phyloP scores from a whole-genome alignment of 2,797 vertebrate genomes.

The Ambastaia sidthimunki region DNA sequence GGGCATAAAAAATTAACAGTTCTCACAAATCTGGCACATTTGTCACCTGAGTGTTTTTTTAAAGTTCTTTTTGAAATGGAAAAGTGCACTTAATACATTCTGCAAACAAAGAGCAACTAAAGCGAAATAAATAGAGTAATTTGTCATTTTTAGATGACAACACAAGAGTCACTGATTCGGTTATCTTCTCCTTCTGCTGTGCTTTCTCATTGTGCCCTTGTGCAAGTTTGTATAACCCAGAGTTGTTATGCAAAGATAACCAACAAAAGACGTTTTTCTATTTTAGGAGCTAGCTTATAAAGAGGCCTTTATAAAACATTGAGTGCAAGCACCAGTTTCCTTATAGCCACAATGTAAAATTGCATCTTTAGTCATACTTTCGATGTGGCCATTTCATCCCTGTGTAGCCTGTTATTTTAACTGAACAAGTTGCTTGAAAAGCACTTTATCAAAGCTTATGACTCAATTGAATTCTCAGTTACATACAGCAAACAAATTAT shows the following conservation, averaged over 20 bases:
- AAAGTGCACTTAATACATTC: not conserved
- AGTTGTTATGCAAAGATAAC: constrained; percentile 20
- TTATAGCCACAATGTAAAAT: not conserved
- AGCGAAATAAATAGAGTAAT: not conserved
- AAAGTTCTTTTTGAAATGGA: constrained; percentile 3
- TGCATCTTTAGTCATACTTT: not conserved
- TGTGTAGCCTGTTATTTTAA: not conserved
- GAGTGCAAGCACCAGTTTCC: not conserved
- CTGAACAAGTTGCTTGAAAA: not conserved
- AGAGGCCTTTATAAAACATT: not conserved
- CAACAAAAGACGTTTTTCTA: not conserved
- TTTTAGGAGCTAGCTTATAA: constrained; percentile 1
- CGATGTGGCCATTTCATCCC: not conserved
- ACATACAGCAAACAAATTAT: no score
- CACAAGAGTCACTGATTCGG: not conserved
- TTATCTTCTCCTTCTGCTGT: not conserved
- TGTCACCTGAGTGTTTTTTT: not conserved
- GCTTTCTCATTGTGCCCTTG: constrained; percentile 9
- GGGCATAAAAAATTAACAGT: not conserved
- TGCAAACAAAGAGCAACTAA: not conserved
- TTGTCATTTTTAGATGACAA: not conserved
- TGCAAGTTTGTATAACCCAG: not conserved
- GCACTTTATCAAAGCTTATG: not conserved
- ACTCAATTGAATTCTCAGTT: not conserved
- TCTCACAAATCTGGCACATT: not conserved